A percentile compares a stretch with the other conserved stretches of the same genome.
Conservation (phyloP, 1,140 invertebrate species). For the Proctacanthus coquilletti region DNA sequence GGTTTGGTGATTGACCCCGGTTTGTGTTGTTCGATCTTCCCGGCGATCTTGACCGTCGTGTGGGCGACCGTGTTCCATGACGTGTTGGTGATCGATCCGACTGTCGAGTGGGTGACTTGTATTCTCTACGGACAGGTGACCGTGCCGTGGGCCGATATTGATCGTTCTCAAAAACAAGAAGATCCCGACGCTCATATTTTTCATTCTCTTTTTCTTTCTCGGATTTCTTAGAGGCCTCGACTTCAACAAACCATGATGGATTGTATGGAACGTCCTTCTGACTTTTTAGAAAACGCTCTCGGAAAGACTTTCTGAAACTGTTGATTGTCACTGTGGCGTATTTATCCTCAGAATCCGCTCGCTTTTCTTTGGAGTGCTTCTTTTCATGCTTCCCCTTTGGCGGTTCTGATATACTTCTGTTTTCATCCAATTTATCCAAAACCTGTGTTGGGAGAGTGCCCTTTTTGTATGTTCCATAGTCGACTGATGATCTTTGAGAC, state of each 20-base stretch:
- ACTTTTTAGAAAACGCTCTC: slow-evolving; percentile 21
- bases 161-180: slow-evolving; percentile 25
- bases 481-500: too few species aligned
- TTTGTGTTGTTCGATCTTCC: not conserved
- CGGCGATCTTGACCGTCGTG: too few species aligned
- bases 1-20: slow-evolving; percentile 7
- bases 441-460: not conserved
- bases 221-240: slow-evolving; percentile 3
- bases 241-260: slow-evolving; percentile 27
- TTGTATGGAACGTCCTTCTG: slow-evolving; percentile 22
- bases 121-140: slow-evolving; percentile 13
- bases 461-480: not conserved
- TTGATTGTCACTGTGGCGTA: slow-evolving; percentile 26
- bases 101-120: too few species aligned
- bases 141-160: slow-evolving; percentile 25
- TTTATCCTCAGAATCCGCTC: slow-evolving; percentile 10
- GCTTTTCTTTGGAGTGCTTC: not conserved
- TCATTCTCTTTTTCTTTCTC: slow-evolving; percentile 2
- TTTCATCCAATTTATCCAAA: too few species aligned
- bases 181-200: slow-evolving; percentile 24
- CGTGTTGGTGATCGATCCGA: too few species aligned
- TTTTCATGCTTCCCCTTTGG: too few species aligned
- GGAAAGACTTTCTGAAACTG: slow-evolving; percentile 27
- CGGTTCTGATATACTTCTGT: too few species aligned
- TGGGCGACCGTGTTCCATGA: too few species aligned